Evolutionary conservation across 2,113 vertebrate species (phyloP).

Genomic region (Leucoraja erinaceus): DNA sequence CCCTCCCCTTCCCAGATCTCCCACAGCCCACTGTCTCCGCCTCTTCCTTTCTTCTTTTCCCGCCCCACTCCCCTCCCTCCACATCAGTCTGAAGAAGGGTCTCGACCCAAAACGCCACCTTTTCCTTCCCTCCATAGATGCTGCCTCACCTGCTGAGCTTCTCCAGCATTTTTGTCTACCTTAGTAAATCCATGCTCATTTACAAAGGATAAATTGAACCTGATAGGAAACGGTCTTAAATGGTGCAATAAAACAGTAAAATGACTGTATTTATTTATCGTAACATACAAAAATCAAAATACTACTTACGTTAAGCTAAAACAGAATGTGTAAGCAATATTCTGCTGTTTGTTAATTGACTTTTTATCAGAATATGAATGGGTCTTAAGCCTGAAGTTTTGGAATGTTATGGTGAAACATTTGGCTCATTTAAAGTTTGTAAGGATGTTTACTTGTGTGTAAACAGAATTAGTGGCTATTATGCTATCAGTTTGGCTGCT

Average conservation of each 20-base stretch:
- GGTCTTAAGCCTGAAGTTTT: background rate
- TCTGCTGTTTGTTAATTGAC: background rate
- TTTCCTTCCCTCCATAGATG: no score
- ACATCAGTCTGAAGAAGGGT: no score
- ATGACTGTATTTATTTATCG: background rate
- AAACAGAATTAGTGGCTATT: background rate
- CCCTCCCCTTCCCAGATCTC: no score
- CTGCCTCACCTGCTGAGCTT: no score
- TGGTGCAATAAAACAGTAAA: background rate
- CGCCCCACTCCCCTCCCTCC: no score
- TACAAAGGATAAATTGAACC: background rate
- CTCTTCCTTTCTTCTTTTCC: no score
- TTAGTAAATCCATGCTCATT: background rate
- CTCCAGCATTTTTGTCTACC: no score
- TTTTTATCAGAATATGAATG: background rate
- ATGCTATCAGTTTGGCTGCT: background rate
- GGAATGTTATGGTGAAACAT: background rate
- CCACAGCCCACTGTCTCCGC: no score
- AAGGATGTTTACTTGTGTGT: no score
- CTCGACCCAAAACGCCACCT: no score
- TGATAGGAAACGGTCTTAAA: background rate
- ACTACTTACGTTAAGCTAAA: background rate
- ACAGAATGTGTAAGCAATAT: background rate
- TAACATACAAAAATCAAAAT: background rate
- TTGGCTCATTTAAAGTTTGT: background rate